Percentiles rank a stretch among this genome's conserved stretches.
Evolutionary conservation across 2,113 vertebrate genomes (phyloP).

Genomic region (Chloroceryle aenea): DNA sequence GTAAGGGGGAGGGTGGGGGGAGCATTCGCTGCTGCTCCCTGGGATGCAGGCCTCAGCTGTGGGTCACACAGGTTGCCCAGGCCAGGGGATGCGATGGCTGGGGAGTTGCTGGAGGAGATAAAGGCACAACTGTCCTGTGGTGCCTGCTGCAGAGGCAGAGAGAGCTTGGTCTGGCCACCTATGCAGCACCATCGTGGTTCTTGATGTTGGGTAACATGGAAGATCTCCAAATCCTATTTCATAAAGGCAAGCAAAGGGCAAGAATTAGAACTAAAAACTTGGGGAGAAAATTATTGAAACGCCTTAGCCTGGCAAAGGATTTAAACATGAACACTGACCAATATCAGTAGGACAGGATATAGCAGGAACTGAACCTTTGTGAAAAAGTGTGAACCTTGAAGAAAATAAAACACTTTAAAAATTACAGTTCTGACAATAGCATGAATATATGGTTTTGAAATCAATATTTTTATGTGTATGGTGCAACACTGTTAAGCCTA

Average conservation of each 20-base stretch:
- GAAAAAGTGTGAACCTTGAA: background rate
- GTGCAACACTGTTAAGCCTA: background rate
- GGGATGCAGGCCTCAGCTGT: fast-evolving
- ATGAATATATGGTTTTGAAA: background rate
- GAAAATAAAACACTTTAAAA: background rate
- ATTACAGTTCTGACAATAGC: background rate
- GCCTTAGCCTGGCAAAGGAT: background rate
- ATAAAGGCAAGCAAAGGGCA: background rate
- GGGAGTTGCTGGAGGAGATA: background rate
- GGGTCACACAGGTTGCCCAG: background rate
- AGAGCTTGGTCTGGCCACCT: background rate
- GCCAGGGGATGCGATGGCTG: fast-evolving
- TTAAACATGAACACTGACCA: background rate
- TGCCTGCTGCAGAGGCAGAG: fast-evolving
- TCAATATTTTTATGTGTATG: background rate
- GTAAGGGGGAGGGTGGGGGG: background rate
- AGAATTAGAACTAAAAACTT: background rate
- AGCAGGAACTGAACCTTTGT: background rate
- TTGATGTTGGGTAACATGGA: background rate
- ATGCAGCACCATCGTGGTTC: fast-evolving
- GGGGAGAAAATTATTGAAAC: background rate
- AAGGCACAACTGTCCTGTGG: fast-evolving
- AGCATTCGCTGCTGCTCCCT: background rate
- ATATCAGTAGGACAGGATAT: background rate
- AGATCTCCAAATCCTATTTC: background rate